Percentiles rank a stretch among this genome's conserved stretches.
Conservation (phyloP, 2,888 invertebrate species). For the Camptogramma bilineatum region DNA sequence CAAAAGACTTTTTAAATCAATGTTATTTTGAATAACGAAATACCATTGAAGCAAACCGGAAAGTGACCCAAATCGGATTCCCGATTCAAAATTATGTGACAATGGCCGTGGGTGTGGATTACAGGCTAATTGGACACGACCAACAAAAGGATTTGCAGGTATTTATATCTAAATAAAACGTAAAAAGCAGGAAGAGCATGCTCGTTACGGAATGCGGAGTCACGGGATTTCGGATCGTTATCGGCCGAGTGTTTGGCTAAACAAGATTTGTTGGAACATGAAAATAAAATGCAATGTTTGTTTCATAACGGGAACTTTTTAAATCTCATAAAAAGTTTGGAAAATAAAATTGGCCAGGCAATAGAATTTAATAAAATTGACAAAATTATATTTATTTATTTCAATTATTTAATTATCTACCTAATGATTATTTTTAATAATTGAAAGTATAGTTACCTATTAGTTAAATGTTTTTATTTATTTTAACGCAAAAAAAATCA, state of each 20-base stretch:
- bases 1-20: no score
- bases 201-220: slow-evolving; percentile 31
- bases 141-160: slow-evolving; percentile 57
- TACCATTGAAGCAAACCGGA: not conserved
- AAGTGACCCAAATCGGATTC: slow-evolving; percentile 47
- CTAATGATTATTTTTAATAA: no score
- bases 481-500: no score
- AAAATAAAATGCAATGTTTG: slow-evolving; percentile 3
- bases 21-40: not conserved
- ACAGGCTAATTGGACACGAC: slow-evolving; percentile 59
- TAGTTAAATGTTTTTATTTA: no score
- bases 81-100: slow-evolving; percentile 53
- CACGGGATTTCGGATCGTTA: slow-evolving; percentile 34
- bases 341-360: no score
- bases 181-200: slow-evolving; percentile 37
- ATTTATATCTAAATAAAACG: slow-evolving; percentile 49
- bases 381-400: no score
- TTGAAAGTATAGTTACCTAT: no score
- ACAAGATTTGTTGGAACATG: slow-evolving; percentile 3
- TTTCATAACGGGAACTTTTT: not conserved
- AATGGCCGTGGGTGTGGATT: slow-evolving; percentile 62
- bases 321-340: no score
- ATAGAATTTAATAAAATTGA: no score
- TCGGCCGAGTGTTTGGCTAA: slow-evolving; percentile 11
- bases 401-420: no score